Evolutionary conservation across 2,888 invertebrate genomes (phyloP).

Genomic region (Rhagonycha lutea): DNA sequence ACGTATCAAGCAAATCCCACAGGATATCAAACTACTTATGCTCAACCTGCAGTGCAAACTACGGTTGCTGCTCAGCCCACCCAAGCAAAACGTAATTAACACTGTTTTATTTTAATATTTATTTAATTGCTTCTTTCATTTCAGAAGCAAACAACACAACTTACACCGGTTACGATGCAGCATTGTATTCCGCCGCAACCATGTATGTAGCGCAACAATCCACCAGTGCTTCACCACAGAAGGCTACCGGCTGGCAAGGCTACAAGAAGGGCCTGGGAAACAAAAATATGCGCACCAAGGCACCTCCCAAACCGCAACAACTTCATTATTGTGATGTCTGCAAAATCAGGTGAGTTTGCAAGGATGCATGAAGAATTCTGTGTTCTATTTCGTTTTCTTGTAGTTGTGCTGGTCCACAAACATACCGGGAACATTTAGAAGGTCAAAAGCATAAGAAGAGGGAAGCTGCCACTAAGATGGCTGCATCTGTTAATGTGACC

Average conservation of each 20-base stretch:
- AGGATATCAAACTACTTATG: slow-evolving; percentile 58
- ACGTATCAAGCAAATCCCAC: slow-evolving; percentile 62
- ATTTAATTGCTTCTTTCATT: slow-evolving; percentile 47
- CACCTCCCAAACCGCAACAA: slow-evolving; percentile 88
- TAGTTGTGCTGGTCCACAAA: slow-evolving; percentile 61
- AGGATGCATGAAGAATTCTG: neutral
- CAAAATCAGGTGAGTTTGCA: slow-evolving; percentile 80
- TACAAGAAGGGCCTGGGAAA: slow-evolving; percentile 66
- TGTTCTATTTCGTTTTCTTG: slow-evolving; percentile 7
- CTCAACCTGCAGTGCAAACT: slow-evolving; percentile 60
- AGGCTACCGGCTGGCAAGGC: slow-evolving; percentile 64
- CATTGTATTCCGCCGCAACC: slow-evolving; percentile 92
- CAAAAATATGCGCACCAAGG: slow-evolving; percentile 72
- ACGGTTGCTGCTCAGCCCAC: slow-evolving; percentile 62
- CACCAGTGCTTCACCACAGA: slow-evolving; percentile 56
- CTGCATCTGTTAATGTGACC: slow-evolving; percentile 66
- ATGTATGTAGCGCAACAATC: slow-evolving; percentile 90
- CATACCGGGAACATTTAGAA: slow-evolving; percentile 94
- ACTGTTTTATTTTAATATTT: slow-evolving; percentile 6
- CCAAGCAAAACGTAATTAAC: slow-evolving; percentile 61
- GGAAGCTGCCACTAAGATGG: slow-evolving; percentile 82
- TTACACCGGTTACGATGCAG: slow-evolving; percentile 91
- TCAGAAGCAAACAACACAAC: slow-evolving; percentile 66
- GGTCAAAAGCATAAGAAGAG: slow-evolving; percentile 99
- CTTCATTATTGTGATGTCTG: slow-evolving; percentile 98